Evolutionary conservation across 2,797 vertebrate genomes (phyloP), one percentile per base, ranked within the genome.

Genomic region (Xiphophorus birchmanni): DNA sequence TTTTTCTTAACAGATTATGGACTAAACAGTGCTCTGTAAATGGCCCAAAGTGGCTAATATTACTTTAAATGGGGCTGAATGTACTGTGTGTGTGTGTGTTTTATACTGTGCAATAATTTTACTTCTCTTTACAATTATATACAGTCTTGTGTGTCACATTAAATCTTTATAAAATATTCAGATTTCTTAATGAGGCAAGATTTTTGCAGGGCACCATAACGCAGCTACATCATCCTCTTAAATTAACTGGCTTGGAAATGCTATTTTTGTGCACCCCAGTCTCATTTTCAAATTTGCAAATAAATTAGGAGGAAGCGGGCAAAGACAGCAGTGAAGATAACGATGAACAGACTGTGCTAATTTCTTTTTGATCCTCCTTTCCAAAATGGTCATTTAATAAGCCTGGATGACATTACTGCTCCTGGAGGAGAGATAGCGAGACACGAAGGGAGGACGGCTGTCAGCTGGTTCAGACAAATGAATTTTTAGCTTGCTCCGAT

Each of bases 401-500:
- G 89, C 74, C 82, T 74, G 81, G 77, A 45, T 88, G 86, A 81
- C 85, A 85, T 84, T 76, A 80, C 54, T 75, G 81, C 81, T 85
- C 44, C 5, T 75, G 54, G 78, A 83, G 67, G 50, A 77, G 47
- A 13, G 74, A 76, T 60, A 40, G 40, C 42, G 75, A 80, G 78
- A n/a, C 67, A 82, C 29, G 73, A 77, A 82, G 73, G 80, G 82
- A 80, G 63, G 81, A 67, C 75, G 74, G 86, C 23, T 86, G 86
- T 88, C 84, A 88, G 82, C 84, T 91, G 80, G 78, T 81, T 86
- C 7, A 0, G 82, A 83, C 81, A 81, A 89, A 90, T 90, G 82
- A 84, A 89, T 91, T 88, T 86, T 88, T 85, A 84, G 86, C 78
- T 81, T 69, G 83, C 83, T 74, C 85, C 69, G 88, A 90, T 87